Evolutionary conservation across 2,888 invertebrate genomes (phyloP).

Genomic region (Mythimna vitellina): DNA sequence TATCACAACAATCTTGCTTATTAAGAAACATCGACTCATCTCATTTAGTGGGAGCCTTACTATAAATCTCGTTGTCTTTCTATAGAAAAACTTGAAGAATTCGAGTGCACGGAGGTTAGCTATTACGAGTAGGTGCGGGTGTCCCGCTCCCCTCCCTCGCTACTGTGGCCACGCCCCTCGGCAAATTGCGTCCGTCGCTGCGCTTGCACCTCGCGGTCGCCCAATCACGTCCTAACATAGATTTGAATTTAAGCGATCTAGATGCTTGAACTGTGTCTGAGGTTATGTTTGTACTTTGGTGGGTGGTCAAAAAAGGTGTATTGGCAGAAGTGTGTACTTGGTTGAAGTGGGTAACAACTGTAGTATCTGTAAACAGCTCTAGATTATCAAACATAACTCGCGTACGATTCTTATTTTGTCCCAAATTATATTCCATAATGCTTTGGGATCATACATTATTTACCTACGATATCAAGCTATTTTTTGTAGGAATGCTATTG

Average conservation of each 20-base stretch:
- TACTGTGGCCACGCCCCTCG: constrained; percentile 81
- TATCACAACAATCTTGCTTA: constrained; percentile 37
- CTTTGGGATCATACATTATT: no score
- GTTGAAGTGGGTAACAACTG: neutral
- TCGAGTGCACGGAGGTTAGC: constrained; percentile 59
- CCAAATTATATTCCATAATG: neutral
- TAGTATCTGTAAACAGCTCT: neutral
- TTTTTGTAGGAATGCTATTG: neutral
- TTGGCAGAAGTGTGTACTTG: neutral
- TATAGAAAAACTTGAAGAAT: constrained; percentile 60
- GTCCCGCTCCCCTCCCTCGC: constrained; percentile 70
- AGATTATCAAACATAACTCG: neutral
- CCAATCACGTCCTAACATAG: constrained; percentile 81
- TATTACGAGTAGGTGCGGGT: constrained; percentile 64
- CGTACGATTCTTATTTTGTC: neutral
- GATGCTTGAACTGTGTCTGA: constrained; percentile 63
- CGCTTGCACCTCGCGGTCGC: constrained; percentile 79
- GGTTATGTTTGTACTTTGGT: constrained; percentile 35
- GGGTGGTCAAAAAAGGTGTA: constrained; percentile 25
- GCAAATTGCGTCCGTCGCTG: constrained; percentile 80
- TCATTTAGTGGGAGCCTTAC: constrained; percentile 33
- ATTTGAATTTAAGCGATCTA: constrained; percentile 78
- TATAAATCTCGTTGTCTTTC: constrained; percentile 46
- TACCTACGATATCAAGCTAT: neutral
- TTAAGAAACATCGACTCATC: constrained; percentile 45